Evolutionary conservation across 1,140 invertebrate species (phyloP), one percentile per base, ranked within the genome.

Genomic region (Trialeurodes vaporariorum): DNA sequence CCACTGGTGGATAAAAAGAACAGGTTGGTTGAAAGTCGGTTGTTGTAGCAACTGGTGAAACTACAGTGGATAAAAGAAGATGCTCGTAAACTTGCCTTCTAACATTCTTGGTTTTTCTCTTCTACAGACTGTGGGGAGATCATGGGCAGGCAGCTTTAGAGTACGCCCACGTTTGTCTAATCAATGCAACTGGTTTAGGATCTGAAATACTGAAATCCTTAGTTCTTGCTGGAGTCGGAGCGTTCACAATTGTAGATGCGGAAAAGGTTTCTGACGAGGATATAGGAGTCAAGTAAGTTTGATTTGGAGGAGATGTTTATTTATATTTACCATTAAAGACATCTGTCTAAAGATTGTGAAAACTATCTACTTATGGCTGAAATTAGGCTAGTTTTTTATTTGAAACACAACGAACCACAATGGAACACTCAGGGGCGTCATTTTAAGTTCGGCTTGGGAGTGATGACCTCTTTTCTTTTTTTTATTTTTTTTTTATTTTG

Each of bases 241-340:
- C 91, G n/a, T 94, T 98, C 72, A 98, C 94, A 0, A 93, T 98
- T 72, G 87, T 98, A 11, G 97, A 99, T 85, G 90, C 89, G 21
- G 85, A 88, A 73, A 89, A 87, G 74, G 84, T 94, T 1, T 88
- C 84, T 25, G 89, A 92, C 68, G 92, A 96, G 79, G 95, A 98
- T 80, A 84, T 96, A 69, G 94, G 93, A 25, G 89, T 89, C 72
- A 98, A 98, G 91, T 93, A 84, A 80, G 78, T n/a, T n/a, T n/a
- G n/a, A n/a, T n/a, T n/a, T n/a, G n/a, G n/a, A n/a, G n/a, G n/a
- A n/a, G n/a, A n/a, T n/a, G n/a, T n/a, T n/a, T n/a, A n/a, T n/a
- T n/a, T n/a, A n/a, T n/a, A n/a, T n/a, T n/a, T n/a, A n/a, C n/a
- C n/a, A n/a, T n/a, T n/a, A n/a, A n/a, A n/a, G n/a, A n/a, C n/a